Conservation (phyloP, 2,888 invertebrate genomes). For the Eudemis profundana region DNA sequence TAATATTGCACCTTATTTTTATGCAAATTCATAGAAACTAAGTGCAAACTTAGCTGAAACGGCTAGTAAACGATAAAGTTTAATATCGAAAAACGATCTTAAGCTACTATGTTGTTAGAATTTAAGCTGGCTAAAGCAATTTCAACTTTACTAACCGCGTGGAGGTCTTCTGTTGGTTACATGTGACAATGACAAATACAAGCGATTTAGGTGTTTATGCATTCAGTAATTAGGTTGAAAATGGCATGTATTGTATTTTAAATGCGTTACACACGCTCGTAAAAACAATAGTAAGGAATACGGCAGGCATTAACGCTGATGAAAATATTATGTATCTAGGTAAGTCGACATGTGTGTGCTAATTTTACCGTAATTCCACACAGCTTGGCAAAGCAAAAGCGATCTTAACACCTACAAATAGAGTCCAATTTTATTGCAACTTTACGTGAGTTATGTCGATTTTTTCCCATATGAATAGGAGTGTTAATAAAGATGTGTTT, state of each 20-base stretch:
- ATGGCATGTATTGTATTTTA: constrained; percentile 2
- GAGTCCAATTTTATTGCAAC: not conserved
- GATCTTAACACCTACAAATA: not conserved
- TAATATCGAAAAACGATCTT: not conserved
- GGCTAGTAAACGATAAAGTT: not conserved
- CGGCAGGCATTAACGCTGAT: constrained; percentile 18
- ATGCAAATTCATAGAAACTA: not conserved
- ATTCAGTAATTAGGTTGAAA: not conserved
- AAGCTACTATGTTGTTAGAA: not conserved
- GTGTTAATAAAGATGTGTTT: constrained; percentile 15
- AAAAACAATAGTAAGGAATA: constrained; percentile 32
- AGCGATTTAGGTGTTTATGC: constrained; percentile 8
- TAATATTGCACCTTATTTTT: not conserved
- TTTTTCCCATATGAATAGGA: constrained; percentile 11
- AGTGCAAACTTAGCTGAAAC: not conserved
- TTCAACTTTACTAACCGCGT: not conserved
- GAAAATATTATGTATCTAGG: constrained; percentile 28
- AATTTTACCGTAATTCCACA: not conserved
- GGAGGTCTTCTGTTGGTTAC: not conserved
- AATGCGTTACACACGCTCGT: constrained; percentile 16
- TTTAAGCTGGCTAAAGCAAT: not conserved
- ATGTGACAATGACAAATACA: not conserved
- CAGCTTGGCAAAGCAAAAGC: not conserved
- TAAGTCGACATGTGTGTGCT: not conserved
- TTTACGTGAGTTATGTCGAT: not conserved